Base-by-base conservation (phyloP, 2,888 invertebrate species). In the Xylota sylvarum region DNA sequence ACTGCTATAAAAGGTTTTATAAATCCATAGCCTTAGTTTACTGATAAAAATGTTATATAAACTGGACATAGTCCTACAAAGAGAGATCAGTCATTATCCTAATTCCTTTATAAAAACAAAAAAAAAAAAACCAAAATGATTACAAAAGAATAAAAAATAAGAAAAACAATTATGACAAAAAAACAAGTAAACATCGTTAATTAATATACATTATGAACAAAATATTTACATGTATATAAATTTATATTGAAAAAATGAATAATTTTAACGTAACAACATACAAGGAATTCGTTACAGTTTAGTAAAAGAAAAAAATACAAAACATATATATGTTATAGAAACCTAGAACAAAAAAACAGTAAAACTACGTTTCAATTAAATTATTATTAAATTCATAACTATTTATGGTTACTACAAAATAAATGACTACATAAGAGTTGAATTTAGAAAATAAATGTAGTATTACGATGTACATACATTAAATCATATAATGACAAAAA, bases 221-320 rank as follows among this genome's bases (percentile, higher is more conserved):
- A 6, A 48, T 48, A 43, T 14, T 43, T 43, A 43, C 6, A 14
- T 43, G 14, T 43, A 43, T 5, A 43, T 46, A 46, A 5, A 4
- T 48, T 19, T 46, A 46, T 46, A 46, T 17, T 46, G 1, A 46
- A 19, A 48, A 17, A 48, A 46, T 46, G 17, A 46, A 7, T 46
- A 17, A 46, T 17, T 46, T 46, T 3, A 46, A 19, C 14, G 19
- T 4, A 48, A 9, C 9, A 48, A 48, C 46, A 43, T 14, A 43
- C 43, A 60, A 60, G 2, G 40, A 60, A 43, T 37, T 37, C 37
- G 58, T 58, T 58, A 58, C 58, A 58, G 37, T 58, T 58, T 43
- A 43, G 14, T 43, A 6, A 12, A 14, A 14, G 14, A 12, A 14
- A 14, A 2, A 40, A 23, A 40, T 2, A 4, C n/a, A 46, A 40